Evolutionary conservation across 1,140 invertebrate genomes (phyloP).

Genomic region (Polyergus mexicanus): DNA sequence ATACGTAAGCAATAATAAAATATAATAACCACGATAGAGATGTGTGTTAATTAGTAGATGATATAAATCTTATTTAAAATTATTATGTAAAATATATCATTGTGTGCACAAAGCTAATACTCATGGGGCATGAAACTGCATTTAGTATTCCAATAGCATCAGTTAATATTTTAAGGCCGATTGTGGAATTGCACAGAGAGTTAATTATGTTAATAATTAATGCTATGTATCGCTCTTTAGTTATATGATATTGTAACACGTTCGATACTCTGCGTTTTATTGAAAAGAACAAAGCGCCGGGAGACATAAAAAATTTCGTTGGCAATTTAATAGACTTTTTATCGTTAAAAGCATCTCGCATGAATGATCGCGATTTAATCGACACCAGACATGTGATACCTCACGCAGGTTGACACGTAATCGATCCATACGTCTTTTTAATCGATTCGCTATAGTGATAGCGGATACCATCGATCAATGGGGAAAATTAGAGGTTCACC

Average conservation of each 20-base stretch:
- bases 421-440: conserved; percentile 54
- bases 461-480: conserved; percentile 48
- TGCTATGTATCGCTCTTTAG: conserved; percentile 1
- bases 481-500: conserved; percentile 58
- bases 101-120: conserved; percentile 21
- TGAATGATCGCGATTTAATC: conserved; percentile 59
- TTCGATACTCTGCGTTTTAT: not conserved
- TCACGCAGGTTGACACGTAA: conserved; percentile 56
- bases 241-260: not conserved
- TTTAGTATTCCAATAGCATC: conserved; percentile 45
- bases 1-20: not conserved
- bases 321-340: conserved; percentile 20
- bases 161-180: conserved; percentile 37
- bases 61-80: conserved; percentile 20
- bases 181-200: conserved; percentile 15
- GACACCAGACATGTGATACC: conserved; percentile 34
- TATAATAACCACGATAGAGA: not conserved
- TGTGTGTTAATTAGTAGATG: conserved; percentile 7
- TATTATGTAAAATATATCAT: not conserved
- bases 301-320: not conserved
- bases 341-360: conserved; percentile 22
- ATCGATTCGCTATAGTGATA: conserved; percentile 42
- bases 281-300: not conserved
- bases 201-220: conserved; percentile 56
- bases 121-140: conserved; percentile 21